Evolutionary conservation across 1,140 invertebrate genomes (phyloP).

Genomic region (Anastatus disparis): DNA sequence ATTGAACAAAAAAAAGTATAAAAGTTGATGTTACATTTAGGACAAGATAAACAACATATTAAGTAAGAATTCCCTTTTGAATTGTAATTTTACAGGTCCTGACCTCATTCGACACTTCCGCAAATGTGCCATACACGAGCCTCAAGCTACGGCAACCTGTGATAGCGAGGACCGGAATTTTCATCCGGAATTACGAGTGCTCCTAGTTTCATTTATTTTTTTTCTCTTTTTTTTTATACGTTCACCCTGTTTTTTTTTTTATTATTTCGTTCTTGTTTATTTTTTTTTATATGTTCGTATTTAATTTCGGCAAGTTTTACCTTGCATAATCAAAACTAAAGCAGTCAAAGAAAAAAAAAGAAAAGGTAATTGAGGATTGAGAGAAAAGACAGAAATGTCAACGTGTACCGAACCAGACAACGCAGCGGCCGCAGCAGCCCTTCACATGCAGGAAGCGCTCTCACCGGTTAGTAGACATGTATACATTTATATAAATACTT

Average conservation of each 20-base stretch:
- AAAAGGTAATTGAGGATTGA: constrained; percentile 38
- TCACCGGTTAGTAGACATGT: constrained; percentile 61
- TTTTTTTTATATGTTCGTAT: too few species aligned
- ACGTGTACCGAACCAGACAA: constrained; percentile 64
- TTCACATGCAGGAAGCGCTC: constrained; percentile 65
- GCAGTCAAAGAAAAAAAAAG: background rate
- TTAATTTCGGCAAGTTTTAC: too few species aligned
- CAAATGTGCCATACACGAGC: constrained; percentile 59
- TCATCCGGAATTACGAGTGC: constrained; percentile 36
- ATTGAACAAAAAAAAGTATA: too few species aligned
- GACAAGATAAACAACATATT: background rate
- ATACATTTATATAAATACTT: background rate
- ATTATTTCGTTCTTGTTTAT: background rate
- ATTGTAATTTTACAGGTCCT: constrained; percentile 48
- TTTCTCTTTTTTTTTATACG: background rate
- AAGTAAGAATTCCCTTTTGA: background rate
- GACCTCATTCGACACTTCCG: constrained; percentile 50
- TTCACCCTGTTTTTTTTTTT: background rate
- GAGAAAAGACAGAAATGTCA: constrained; percentile 58
- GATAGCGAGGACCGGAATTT: constrained; percentile 54
- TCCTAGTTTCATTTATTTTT: background rate
- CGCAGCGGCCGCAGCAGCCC: constrained; percentile 43
- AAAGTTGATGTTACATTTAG: too few species aligned
- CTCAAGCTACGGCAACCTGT: constrained; percentile 56
- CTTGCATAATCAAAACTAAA: too few species aligned